Percentiles rank a stretch among this genome's conserved stretches.
Evolutionary conservation across 2,113 vertebrate species (phyloP).

Genomic region (Pleuronectes platessa): DNA sequence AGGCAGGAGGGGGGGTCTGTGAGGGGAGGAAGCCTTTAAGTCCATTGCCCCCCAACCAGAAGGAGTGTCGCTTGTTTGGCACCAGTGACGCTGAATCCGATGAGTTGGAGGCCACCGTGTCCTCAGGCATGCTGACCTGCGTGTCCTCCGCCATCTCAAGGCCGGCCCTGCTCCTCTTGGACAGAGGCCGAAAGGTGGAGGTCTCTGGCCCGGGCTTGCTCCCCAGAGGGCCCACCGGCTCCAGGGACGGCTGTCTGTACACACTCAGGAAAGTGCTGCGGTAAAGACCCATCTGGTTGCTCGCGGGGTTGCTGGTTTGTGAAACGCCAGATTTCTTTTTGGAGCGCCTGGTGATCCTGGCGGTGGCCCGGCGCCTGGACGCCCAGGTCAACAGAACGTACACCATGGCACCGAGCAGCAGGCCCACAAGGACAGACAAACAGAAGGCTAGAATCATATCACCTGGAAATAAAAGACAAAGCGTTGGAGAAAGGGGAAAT

Average conservation of each 20-base stretch:
- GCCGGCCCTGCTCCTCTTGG: conserved; percentile 82
- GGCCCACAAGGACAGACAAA: conserved; percentile 89
- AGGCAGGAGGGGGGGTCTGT: conserved; percentile 89
- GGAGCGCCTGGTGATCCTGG: conserved; percentile 87
- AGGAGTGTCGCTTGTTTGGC: conserved; percentile 84
- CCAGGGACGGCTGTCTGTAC: conserved; percentile 90
- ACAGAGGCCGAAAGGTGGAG: conserved; percentile 91
- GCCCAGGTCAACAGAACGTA: conserved; percentile 89
- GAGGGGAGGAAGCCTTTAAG: conserved; percentile 87
- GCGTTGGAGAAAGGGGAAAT: conserved; percentile 26
- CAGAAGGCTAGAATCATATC: conserved; percentile 92
- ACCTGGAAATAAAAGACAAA: conserved; percentile 75
- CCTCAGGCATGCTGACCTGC: conserved; percentile 81
- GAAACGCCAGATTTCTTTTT: conserved; percentile 75
- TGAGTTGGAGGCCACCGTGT: conserved; percentile 72
- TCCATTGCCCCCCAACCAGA: conserved; percentile 88
- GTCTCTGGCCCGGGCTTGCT: conserved; percentile 88
- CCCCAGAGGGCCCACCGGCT: conserved; percentile 89
- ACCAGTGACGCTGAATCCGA: conserved; percentile 71
- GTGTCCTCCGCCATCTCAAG: conserved; percentile 85
- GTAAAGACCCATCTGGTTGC: conserved; percentile 86
- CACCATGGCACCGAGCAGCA: conserved; percentile 89
- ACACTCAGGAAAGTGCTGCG: conserved; percentile 90
- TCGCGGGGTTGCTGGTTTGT: conserved; percentile 55
- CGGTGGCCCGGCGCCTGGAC: conserved; percentile 88